Percentiles rank a stretch among this genome's conserved stretches.
Evolutionary conservation across 2,113 vertebrate genomes (phyloP).

Genomic region (Mesitornis unicolor): DNA sequence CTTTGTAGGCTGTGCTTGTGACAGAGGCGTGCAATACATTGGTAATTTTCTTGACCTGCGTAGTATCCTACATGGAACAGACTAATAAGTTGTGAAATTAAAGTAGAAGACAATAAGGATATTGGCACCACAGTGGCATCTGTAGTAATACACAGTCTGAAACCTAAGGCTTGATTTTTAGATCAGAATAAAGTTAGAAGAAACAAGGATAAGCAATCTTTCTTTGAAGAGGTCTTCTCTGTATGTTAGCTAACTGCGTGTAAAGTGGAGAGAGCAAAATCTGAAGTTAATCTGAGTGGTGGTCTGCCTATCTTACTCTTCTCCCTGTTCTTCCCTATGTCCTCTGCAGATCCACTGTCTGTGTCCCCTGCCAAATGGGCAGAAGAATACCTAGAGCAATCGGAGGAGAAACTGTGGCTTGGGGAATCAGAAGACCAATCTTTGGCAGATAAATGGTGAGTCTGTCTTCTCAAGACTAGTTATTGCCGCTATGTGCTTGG

Average conservation of each 20-base stretch:
- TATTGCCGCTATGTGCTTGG: not conserved
- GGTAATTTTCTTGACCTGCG: not conserved
- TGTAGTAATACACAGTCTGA: not conserved
- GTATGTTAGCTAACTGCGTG: not conserved
- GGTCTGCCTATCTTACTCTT: not conserved
- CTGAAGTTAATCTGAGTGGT: not conserved
- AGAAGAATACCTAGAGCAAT: constrained; percentile 96
- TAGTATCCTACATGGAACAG: not conserved
- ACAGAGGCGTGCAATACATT: not conserved
- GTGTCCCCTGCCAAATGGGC: constrained; percentile 90
- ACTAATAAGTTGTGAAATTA: not conserved
- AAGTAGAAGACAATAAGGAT: not conserved
- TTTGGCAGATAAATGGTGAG: constrained; percentile 77
- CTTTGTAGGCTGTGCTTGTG: not conserved
- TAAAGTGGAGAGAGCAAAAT: not conserved
- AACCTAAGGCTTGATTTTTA: not conserved
- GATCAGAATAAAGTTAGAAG: not conserved
- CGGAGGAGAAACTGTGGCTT: constrained; percentile 96
- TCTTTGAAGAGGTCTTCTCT: not conserved
- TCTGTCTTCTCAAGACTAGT: not conserved
- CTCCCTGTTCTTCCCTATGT: not conserved
- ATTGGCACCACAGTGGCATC: not conserved
- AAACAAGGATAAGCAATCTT: not conserved
- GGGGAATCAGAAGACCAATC: constrained; percentile 85
- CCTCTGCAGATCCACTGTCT: constrained; percentile 79